Evolutionary conservation across 1,140 invertebrate genomes (phyloP), one percentile per base, ranked within the genome.

Genomic region (Drosophila lacertosa): DNA sequence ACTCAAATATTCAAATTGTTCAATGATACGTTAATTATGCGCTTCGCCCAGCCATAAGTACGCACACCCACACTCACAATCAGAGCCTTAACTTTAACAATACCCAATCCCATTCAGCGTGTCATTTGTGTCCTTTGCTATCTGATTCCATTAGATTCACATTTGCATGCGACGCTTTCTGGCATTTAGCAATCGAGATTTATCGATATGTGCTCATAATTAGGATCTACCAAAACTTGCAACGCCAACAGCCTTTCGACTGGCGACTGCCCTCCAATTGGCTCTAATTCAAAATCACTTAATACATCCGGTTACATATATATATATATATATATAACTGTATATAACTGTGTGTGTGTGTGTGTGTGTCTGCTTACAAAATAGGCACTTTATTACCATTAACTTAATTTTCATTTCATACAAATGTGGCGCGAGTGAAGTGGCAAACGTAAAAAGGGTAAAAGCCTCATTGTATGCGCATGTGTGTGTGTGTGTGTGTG

Each of bases 341-440:
- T 53, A 29, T 18, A 1, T 40, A 1, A 37, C 22, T 65, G n/a
- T 54, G 26, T 40, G 39, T 24, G 39, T 58, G 26, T 42, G 15
- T 45, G 51, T 67, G 54, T 57, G 53, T 68, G 40, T 68, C 57
- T 72, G 65, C 67, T 79, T 76, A 86, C 82, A 86, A 86, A 84
- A 86, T 84, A 81, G 77, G 77, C 81, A 84, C 81, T 84, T 84
- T 84, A 84, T 84, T 81, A 81, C 73, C 81, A 86, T 84, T 86
- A 84, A 84, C 81, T 84, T 74, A 70, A 86, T 84, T 86, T 86
- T 77, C 73, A 84, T 86, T 86, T 84, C 74, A 86, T 81, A 77
- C 77, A 80, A 84, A 84, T 84, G 73, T 60, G 81, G 64, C 73
- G 73, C 76, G 72, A 73, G 63, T 76, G 51, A 58, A 72, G 67